Base-by-base conservation (phyloP, 2,113 vertebrate genomes). In the Catharus minimus region DNA sequence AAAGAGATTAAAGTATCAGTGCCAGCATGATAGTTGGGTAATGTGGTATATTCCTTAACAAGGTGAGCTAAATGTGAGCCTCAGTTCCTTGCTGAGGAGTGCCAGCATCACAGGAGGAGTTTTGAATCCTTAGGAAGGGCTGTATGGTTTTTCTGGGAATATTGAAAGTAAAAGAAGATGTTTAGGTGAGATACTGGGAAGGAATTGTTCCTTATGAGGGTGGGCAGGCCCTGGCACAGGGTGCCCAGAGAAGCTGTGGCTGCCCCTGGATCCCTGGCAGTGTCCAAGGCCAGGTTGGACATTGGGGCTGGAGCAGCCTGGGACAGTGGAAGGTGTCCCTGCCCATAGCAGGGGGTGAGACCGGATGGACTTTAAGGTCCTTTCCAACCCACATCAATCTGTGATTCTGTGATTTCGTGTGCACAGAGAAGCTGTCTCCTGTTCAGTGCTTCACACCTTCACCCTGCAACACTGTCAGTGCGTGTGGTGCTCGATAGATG, bases 401-500 rank as follows among this genome's bases (percentile, higher is more conserved):
- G 24, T 9, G 33, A 43, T 71, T 49, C 24, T 44, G 19, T 23
- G 69, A 26, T 61, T 55, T 47, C 6, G 1, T 30, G 28, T 28
- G 53, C 49, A 28, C 49, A 41, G 43, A 38, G 57, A 17, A 75
- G 32, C 49, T 23, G 10, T 39, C 26, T 80, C 21, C 57, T 24
- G 6, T 27, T 66, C 13, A 36, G 5, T 17, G 23, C 58, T 57
- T 64, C 32, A 6, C 52, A 8, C 1, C 2, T 41, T 56, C 41
- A 1, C 21, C 36, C 30, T 30, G 8, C 24, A 13, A 5, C 21
- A 8, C 41, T 0, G 0, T 15, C 33, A 50, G 17, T 3, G 7
- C 0, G 0, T 8, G 24, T 49, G 52, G 1, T 21, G 21, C 26
- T 27, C 8, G 3, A 60, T 12, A n/a, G 53, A 18, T 7, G 18